These are phyloP conservation scores for Pungitius pungitius DNA, from an alignment of 2,113 vertebrate species.

Conservation along the genomic window DNA sequence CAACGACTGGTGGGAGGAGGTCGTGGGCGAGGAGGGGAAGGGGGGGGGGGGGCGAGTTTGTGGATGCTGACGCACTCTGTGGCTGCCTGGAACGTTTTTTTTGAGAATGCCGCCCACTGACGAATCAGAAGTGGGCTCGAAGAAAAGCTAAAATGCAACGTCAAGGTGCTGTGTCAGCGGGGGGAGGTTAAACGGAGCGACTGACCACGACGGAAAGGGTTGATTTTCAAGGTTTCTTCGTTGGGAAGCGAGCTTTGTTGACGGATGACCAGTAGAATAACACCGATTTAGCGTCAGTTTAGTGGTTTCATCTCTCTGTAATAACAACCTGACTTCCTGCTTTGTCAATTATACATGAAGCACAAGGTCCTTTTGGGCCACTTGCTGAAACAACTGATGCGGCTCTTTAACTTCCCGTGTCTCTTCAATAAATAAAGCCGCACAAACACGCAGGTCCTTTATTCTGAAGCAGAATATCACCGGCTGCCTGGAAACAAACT, in stretches of 20 bases:
- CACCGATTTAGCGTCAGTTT: neutral
- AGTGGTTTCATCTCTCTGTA: neutral
- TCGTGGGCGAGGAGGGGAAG: neutral
- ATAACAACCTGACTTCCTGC: neutral
- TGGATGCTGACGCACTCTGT: constrained; percentile 62
- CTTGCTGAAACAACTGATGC: neutral
- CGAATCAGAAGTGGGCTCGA: constrained; percentile 57
- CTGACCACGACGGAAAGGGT: neutral
- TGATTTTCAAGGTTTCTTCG: neutral
- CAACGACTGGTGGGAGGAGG: constrained; percentile 60
- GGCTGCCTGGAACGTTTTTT: constrained; percentile 71
- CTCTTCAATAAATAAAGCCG: neutral
- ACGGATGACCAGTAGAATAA: neutral
- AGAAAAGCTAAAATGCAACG: no score
- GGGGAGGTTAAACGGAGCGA: no score
- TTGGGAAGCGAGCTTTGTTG: no score
- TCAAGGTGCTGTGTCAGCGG: no score
- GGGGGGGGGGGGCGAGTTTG: constrained; percentile 21
- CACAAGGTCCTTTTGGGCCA: neutral
- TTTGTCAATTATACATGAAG: neutral
- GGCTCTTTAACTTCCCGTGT: neutral
- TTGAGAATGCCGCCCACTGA: constrained; percentile 68
- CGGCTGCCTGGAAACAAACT: neutral
- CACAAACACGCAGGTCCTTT: neutral
- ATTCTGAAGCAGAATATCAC: neutral